Percentiles rank a stretch among this genome's conserved stretches.
phyloP scores from a whole-genome alignment of 1,140 invertebrate species.

The Linepithema humile region DNA sequence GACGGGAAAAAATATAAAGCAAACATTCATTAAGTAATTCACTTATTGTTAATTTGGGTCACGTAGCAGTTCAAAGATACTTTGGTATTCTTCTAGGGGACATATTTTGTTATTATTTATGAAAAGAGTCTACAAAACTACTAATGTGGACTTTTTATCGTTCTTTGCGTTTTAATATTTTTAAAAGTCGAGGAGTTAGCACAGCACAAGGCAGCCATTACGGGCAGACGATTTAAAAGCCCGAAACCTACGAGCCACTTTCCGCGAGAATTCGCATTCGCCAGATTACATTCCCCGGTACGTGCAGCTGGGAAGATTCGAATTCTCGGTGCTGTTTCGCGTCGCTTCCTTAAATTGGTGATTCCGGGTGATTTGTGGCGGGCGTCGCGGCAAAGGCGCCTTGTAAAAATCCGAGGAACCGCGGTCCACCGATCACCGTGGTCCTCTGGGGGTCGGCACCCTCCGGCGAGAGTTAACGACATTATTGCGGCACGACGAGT shows the following conservation, averaged over 20 bases:
- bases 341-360: conserved; percentile 56
- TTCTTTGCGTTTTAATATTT: conserved; percentile 30
- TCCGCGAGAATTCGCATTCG: conserved; percentile 50
- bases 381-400: background rate
- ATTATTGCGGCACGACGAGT: background rate
- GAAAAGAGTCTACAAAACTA: background rate
- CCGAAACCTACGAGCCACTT: conserved; percentile 35
- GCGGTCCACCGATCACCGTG: conserved; percentile 45
- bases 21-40: conserved; percentile 22
- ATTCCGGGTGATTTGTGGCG: conserved; percentile 44
- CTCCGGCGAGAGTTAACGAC: conserved; percentile 1
- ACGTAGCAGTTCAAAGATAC: background rate
- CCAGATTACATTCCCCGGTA: conserved; percentile 40
- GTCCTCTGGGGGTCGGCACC: background rate
- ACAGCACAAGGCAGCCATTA: conserved; percentile 7
- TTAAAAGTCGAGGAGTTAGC: conserved; percentile 4
- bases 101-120: background rate
- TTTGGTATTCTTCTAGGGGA: background rate
- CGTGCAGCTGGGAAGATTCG: conserved; percentile 39
- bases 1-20: conserved; percentile 13
- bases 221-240: conserved; percentile 36
- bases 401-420: conserved; percentile 32
- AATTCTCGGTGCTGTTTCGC: conserved; percentile 48
- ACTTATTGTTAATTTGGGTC: conserved; percentile 8
- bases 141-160: background rate